A percentile compares a stretch with the other conserved stretches of the same genome.
phyloP scores from a whole-genome alignment of 2,888 invertebrate genomes.

The Helleia helle region DNA sequence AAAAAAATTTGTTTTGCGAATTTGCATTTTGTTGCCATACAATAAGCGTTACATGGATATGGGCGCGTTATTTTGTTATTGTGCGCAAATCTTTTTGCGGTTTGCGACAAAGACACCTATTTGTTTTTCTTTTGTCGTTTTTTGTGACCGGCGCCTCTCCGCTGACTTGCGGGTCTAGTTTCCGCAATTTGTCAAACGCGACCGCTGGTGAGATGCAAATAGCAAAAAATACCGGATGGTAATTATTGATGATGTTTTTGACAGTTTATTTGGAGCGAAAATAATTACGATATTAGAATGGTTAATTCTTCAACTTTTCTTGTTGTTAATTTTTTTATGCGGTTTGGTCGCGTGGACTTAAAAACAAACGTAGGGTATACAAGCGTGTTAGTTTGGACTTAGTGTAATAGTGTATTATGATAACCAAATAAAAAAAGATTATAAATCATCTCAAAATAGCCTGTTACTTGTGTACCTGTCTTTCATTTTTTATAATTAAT shows the following conservation, averaged over 20 bases:
- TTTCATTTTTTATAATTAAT: too few relatives aligned
- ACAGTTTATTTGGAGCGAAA: slow-evolving; percentile 12
- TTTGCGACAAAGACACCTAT: slow-evolving; percentile 26
- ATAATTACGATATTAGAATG: slow-evolving; percentile 1
- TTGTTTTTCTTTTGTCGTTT: slow-evolving; percentile 12
- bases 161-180: slow-evolving; percentile 27
- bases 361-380: too few relatives aligned
- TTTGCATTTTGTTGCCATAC: background rate
- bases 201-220: slow-evolving; percentile 11
- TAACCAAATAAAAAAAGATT: too few relatives aligned
- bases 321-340: too few relatives aligned
- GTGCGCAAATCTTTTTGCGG: slow-evolving; percentile 19
- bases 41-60: background rate
- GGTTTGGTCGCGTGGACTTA: too few relatives aligned
- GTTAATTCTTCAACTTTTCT: too few relatives aligned
- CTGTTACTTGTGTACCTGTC: too few relatives aligned
- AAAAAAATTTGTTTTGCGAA: background rate
- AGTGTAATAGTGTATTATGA: too few relatives aligned
- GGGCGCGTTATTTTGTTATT: too few relatives aligned
- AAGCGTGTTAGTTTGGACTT: too few relatives aligned
- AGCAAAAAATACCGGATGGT: background rate
- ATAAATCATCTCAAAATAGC: too few relatives aligned
- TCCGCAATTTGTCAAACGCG: slow-evolving; percentile 19
- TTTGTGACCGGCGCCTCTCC: slow-evolving; percentile 27
- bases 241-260: slow-evolving; percentile 17